Conservation (phyloP, 2,797 vertebrate species). For the Pteropus rufus region DNA sequence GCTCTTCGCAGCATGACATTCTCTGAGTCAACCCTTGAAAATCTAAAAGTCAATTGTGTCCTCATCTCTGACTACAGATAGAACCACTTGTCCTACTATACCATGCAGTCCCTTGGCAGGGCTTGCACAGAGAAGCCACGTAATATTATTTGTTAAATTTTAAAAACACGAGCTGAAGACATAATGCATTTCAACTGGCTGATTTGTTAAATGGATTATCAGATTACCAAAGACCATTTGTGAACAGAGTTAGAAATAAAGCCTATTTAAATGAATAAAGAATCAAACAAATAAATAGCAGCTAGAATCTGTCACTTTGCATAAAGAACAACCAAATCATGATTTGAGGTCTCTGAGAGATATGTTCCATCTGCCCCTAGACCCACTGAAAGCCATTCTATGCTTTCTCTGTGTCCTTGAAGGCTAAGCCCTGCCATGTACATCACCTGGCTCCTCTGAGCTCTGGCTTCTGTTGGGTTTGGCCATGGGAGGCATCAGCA, state of each 20-base stretch:
- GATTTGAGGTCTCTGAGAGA: background rate
- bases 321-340: background rate
- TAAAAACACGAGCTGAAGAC: background rate
- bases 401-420: background rate
- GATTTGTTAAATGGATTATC: background rate
- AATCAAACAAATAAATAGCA: background rate
- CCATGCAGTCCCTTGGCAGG: background rate
- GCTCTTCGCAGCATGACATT: background rate
- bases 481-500: background rate
- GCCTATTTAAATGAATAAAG: background rate
- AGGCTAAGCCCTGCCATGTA: background rate
- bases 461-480: background rate
- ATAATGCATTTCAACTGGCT: background rate
- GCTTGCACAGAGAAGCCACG: background rate
- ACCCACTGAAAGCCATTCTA: background rate
- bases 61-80: background rate
- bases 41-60: background rate
- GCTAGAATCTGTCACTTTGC: background rate
- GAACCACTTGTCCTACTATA: background rate
- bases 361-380: background rate
- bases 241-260: background rate
- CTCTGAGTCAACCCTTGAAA: background rate
- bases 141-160: background rate
- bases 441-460: background rate
- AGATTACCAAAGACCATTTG: background rate